phyloP scores from a whole-genome alignment of 2,888 invertebrate species.

The Rhimphoctona megacephalus region DNA sequence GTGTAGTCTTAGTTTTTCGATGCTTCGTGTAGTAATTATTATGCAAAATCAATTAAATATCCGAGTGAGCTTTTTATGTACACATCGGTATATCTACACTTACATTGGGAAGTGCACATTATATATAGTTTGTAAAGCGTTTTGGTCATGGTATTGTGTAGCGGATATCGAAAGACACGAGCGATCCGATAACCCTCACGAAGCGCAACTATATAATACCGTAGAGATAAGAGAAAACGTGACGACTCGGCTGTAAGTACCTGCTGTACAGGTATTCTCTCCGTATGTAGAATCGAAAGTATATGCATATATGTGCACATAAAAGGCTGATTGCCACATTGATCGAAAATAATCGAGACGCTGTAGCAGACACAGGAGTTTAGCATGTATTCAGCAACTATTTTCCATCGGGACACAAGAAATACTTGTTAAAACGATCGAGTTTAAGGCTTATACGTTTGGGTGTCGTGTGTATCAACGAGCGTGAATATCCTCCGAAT shows the following conservation, averaged over 20 bases:
- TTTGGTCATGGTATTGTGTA: slow-evolving; percentile 39
- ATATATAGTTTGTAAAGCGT: neutral
- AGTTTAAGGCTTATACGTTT: slow-evolving; percentile 28
- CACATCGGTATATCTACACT: too few species aligned
- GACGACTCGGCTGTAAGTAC: slow-evolving; percentile 62
- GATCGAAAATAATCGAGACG: slow-evolving; percentile 57
- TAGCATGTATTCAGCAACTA: neutral
- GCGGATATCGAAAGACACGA: slow-evolving; percentile 71
- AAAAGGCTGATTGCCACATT: slow-evolving; percentile 44
- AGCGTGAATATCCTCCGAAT: slow-evolving; percentile 16
- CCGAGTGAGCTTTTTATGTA: too few species aligned
- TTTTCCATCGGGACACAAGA: slow-evolving; percentile 27
- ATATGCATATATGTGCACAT: neutral
- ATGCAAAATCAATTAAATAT: too few species aligned
- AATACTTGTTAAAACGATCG: slow-evolving; percentile 52
- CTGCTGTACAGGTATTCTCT: slow-evolving; percentile 30
- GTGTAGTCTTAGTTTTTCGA: too few species aligned
- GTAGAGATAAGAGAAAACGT: slow-evolving; percentile 72
- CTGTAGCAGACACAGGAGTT: slow-evolving; percentile 1
- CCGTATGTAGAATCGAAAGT: neutral
- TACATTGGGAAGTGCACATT: neutral
- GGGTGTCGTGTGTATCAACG: slow-evolving; percentile 31
- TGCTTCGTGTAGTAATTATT: too few species aligned
- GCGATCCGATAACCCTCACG: slow-evolving; percentile 76
- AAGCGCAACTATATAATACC: slow-evolving; percentile 63